phyloP scores from a whole-genome alignment of 2,113 vertebrate genomes.

The Lucifuga dentata region DNA sequence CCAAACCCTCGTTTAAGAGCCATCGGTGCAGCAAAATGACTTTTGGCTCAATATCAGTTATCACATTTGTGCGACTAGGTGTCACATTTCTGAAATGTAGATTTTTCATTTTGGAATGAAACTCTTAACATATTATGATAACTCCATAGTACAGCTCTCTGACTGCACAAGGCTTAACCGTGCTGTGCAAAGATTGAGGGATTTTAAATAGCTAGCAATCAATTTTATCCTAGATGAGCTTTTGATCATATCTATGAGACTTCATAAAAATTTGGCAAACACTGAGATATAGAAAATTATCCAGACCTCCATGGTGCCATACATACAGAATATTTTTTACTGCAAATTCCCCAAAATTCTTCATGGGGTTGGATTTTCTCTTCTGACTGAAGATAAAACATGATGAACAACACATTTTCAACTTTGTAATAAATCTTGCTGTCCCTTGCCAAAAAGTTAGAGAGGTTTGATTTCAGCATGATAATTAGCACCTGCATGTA shows the following conservation, averaged over 20 bases:
- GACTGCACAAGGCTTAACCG: neutral
- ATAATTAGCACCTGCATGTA: too few species aligned
- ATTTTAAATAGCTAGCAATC: slow-evolving; percentile 44
- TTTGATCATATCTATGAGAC: slow-evolving; percentile 40
- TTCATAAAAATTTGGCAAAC: slow-evolving; percentile 42
- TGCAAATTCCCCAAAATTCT: neutral
- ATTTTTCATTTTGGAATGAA: slow-evolving; percentile 52
- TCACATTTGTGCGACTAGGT: slow-evolving; percentile 39
- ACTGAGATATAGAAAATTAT: slow-evolving; percentile 26
- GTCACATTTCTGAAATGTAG: slow-evolving; percentile 45
- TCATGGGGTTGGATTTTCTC: slow-evolving; percentile 12
- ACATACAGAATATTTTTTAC: slow-evolving; percentile 7
- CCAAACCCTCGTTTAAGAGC: slow-evolving; percentile 14
- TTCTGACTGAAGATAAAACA: neutral
- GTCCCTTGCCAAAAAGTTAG: neutral
- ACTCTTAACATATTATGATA: slow-evolving; percentile 42
- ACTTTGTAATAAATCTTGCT: neutral
- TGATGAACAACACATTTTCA: neutral
- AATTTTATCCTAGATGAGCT: slow-evolving; percentile 40
- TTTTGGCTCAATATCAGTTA: slow-evolving; percentile 3
- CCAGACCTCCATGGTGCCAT: neutral
- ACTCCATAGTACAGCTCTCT: slow-evolving; percentile 7
- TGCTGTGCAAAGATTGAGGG: slow-evolving; percentile 33
- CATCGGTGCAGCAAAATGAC: slow-evolving; percentile 36
- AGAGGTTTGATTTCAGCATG: too few species aligned